Percentiles rank a stretch among this genome's conserved stretches.
phyloP scores from a whole-genome alignment of 2,888 invertebrate genomes.

The Mythimna lalbum region DNA sequence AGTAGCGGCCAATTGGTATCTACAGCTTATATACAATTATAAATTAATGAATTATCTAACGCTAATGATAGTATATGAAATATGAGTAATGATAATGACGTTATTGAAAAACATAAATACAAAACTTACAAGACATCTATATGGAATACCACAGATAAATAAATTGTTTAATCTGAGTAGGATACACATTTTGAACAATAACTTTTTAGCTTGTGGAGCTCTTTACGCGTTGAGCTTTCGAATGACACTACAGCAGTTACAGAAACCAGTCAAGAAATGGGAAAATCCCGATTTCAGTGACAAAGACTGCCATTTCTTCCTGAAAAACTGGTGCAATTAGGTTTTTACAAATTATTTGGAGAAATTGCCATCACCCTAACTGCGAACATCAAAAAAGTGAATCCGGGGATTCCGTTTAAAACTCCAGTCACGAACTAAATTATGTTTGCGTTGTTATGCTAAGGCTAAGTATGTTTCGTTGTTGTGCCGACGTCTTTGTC shows the following conservation, averaged over 20 bases:
- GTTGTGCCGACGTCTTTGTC: no score
- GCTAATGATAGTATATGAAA: neutral
- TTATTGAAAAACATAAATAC: neutral
- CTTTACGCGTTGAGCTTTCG: neutral
- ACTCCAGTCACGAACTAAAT: neutral
- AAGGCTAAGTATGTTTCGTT: no score
- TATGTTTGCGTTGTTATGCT: no score
- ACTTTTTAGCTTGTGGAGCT: neutral
- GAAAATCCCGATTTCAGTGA: neutral
- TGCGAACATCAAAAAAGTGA: neutral
- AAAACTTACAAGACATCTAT: slow-evolving; percentile 23
- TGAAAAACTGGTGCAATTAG: slow-evolving; percentile 8
- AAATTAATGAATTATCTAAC: neutral
- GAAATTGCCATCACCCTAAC: slow-evolving; percentile 15
- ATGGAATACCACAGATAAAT: neutral
- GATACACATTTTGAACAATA: slow-evolving; percentile 3
- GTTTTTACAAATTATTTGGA: slow-evolving; percentile 5
- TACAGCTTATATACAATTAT: neutral
- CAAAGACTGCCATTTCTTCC: neutral
- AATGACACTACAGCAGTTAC: neutral
- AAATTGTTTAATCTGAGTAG: no score
- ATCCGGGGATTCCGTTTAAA: no score
- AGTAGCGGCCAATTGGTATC: neutral
- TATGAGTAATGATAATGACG: neutral
- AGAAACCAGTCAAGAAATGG: neutral